These are phyloP conservation scores for Agrilus biguttatus DNA, from an alignment of 2,888 invertebrate species.

Conservation along the genomic window DNA sequence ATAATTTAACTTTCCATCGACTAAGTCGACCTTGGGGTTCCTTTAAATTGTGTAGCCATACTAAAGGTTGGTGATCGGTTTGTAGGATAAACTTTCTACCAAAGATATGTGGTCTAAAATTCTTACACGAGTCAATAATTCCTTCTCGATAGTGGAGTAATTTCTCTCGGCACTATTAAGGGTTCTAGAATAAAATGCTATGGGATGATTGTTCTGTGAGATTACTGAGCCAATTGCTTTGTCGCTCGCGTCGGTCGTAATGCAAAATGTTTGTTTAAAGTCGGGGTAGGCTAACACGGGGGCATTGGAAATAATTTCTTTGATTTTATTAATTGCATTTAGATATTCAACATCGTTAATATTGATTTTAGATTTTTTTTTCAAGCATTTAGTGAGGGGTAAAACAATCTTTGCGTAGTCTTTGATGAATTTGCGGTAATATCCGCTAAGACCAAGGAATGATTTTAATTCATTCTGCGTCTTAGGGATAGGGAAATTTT, in stretches of 20 bases:
- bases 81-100: not conserved
- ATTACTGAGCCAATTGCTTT: slow-evolving; percentile 9
- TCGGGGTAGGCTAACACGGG: slow-evolving; percentile 8
- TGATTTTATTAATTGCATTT: slow-evolving; percentile 4
- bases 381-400: slow-evolving; percentile 8
- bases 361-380: slow-evolving; percentile 4
- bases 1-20: not conserved
- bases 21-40: not conserved
- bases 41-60: not conserved
- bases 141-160: slow-evolving; percentile 5
- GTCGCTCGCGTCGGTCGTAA: slow-evolving; percentile 8
- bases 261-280: slow-evolving; percentile 8
- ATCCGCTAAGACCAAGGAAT: slow-evolving; percentile 8
- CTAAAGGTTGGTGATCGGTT: not conserved
- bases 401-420: slow-evolving; percentile 7
- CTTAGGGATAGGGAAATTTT: slow-evolving; percentile 7
- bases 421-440: slow-evolving; percentile 6
- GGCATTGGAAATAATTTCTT: slow-evolving; percentile 6
- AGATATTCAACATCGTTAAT: slow-evolving; percentile 1
- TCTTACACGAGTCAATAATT: not conserved
- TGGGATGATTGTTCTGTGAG: slow-evolving; percentile 7
- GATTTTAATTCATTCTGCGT: slow-evolving; percentile 8
- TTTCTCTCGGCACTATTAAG: slow-evolving; percentile 5
- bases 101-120: not conserved
- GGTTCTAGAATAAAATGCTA: slow-evolving; percentile 5